Percentiles rank a stretch among this genome's conserved stretches.
Conservation (phyloP, 2,113 vertebrate species). For the Microcebus murinus region DNA sequence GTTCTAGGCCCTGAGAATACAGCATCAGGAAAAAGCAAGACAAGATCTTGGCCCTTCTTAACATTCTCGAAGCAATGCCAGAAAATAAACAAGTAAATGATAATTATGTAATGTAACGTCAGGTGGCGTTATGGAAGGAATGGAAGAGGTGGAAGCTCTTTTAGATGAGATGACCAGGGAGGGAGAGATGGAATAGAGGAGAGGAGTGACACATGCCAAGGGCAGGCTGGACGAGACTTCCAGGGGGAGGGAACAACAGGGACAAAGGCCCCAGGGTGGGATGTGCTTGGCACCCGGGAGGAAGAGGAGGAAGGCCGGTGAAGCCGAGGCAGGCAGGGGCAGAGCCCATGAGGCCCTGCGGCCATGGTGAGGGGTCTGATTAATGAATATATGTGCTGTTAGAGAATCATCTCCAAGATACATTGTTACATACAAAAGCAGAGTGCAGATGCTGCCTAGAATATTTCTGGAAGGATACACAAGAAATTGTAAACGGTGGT, state of each 20-base stretch:
- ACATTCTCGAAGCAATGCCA: background rate
- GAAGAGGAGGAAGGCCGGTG: background rate
- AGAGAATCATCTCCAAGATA: background rate
- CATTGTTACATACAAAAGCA: background rate
- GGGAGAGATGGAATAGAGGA: background rate
- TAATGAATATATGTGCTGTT: background rate
- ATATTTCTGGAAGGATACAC: background rate
- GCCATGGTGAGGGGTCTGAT: background rate
- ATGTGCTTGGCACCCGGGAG: background rate
- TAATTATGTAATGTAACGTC: background rate
- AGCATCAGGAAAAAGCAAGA: background rate
- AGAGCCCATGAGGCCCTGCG: background rate
- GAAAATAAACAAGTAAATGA: background rate
- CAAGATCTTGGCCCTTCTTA: background rate
- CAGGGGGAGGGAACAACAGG: background rate
- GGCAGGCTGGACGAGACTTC: background rate
- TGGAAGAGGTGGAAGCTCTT: background rate
- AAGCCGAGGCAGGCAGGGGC: too few relatives aligned
- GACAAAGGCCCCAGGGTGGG: background rate
- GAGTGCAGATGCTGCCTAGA: background rate
- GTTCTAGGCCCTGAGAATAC: background rate
- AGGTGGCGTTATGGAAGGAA: too few relatives aligned
- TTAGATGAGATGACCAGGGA: background rate
- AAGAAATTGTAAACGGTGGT: background rate
- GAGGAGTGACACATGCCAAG: background rate